Base-by-base conservation (phyloP, 1,140 invertebrate species). In the Sogatella furcifera region DNA sequence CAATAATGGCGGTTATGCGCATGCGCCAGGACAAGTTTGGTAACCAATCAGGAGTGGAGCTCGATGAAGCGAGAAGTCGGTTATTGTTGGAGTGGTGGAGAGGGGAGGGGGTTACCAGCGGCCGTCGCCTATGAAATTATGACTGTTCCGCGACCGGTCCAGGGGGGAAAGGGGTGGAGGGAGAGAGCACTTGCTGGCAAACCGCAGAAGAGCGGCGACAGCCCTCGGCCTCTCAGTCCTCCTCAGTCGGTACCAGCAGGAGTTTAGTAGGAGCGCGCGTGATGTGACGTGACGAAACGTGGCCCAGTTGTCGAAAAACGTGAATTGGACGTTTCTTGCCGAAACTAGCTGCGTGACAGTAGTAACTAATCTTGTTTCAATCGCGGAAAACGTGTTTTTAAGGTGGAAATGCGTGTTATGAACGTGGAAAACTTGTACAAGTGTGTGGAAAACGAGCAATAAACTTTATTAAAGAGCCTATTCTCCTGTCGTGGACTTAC, bases 211-310 rank as follows among this genome's bases (percentile, higher is more conserved):
- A 44, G 53, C 14, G 41, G 43, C 22, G 38, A n/a, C 9, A 52
- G 53, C 52, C 43, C 54, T n/a, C n/a, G n/a, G n/a, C 13, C 28
- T 31, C 34, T 38, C 34, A 38, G 34, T 38, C 34, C 34, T 38
- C 9, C 34, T 57, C 55, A 14, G 65, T 64, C 65, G 63, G 75
- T 72, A 71, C 70, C 73, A n/a, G n/a, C 73, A 72, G 73, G 74
- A 71, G 74, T 69, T 71, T 71, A 74, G 73, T 64, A 72, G 24
- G 24, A 28, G 69, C 57, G 74, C 75, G 67, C 70, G 71, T 69
- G 76, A 38, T 10, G 34, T 38, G 34, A 38, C 34, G 34, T 49
- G 21, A 49, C 46, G 46, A 49, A 49, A 19, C 21, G 34, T 38
- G 34, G 5, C 11, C 8, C 34, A 38, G 34, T 38, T 38, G 24